phyloP scores from a whole-genome alignment of 2,113 vertebrate species.

The Gulo gulo region DNA sequence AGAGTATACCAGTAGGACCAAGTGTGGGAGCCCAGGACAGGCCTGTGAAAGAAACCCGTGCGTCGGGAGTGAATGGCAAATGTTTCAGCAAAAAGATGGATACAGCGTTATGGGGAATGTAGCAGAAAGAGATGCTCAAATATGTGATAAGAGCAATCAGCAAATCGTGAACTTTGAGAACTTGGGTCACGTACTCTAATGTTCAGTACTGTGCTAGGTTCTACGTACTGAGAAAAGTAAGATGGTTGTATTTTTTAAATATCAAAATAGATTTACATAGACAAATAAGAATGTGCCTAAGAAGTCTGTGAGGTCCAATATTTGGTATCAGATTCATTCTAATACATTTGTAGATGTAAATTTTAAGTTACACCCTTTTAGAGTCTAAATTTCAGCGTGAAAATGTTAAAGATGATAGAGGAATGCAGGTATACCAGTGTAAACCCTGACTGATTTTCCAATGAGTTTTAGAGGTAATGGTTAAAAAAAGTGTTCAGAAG shows the following conservation, averaged over 20 bases:
- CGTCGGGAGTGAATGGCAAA: neutral
- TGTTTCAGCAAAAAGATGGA: conserved; percentile 21
- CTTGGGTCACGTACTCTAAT: neutral
- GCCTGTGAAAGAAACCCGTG: neutral
- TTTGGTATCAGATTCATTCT: neutral
- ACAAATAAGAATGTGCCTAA: neutral
- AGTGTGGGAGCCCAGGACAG: neutral
- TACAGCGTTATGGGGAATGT: neutral
- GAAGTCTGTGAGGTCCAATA: neutral
- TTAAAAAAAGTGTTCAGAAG: neutral
- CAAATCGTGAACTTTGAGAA: neutral
- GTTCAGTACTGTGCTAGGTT: neutral
- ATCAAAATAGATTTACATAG: neutral
- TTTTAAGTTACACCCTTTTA: neutral
- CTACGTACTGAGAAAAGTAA: neutral
- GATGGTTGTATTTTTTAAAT: neutral
- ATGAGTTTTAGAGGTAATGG: conserved; percentile 12
- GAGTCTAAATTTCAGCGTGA: conserved; percentile 6
- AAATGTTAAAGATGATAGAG: conserved; percentile 11
- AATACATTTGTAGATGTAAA: neutral
- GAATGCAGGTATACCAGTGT: neutral
- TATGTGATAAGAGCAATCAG: neutral
- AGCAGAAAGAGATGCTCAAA: neutral
- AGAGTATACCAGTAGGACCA: neutral
- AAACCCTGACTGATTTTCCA: conserved; percentile 32